Percentiles rank a stretch among this genome's conserved stretches.
Evolutionary conservation across 2,113 vertebrate species (phyloP).

Genomic region (Rhineura floridana): DNA sequence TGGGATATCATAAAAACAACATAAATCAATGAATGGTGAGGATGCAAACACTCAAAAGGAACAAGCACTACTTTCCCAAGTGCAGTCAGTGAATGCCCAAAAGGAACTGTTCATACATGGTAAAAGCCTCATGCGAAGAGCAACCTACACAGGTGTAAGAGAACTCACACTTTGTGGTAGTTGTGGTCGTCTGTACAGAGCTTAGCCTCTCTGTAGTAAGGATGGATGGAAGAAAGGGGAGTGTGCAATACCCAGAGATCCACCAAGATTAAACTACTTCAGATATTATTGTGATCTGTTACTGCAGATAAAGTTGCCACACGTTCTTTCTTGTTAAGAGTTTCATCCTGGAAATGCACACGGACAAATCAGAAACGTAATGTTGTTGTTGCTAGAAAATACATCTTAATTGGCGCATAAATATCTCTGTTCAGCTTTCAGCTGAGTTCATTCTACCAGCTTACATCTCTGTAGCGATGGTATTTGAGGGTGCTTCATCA

Average conservation of each 20-base stretch:
- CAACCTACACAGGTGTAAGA: not conserved
- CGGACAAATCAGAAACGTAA: constrained; percentile 50
- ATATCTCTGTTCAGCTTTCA: constrained; percentile 8
- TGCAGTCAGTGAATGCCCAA: not conserved
- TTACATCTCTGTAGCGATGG: constrained; percentile 15
- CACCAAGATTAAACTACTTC: constrained; percentile 35
- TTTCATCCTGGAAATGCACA: constrained; percentile 41
- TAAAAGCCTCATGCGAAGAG: not conserved
- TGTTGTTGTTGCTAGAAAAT: constrained; percentile 43
- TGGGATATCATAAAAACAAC: too few species aligned
- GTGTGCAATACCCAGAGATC: not conserved
- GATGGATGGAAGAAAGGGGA: not conserved
- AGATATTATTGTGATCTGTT: constrained; percentile 46
- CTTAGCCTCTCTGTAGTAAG: not conserved
- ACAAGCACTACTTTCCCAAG: too few species aligned
- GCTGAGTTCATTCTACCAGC: constrained; percentile 7
- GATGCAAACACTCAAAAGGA: not conserved
- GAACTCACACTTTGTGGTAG: not conserved
- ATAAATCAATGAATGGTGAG: too few species aligned
- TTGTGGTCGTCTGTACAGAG: not conserved
- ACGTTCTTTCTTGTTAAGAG: constrained; percentile 28
- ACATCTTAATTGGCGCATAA: constrained; percentile 21
- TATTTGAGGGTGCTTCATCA: not conserved
- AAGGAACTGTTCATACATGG: not conserved
- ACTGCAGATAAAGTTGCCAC: constrained; percentile 25